These are phyloP conservation scores for Corythaeola cristata DNA, from an alignment of 2,113 vertebrate species.

Conservation along the genomic window DNA sequence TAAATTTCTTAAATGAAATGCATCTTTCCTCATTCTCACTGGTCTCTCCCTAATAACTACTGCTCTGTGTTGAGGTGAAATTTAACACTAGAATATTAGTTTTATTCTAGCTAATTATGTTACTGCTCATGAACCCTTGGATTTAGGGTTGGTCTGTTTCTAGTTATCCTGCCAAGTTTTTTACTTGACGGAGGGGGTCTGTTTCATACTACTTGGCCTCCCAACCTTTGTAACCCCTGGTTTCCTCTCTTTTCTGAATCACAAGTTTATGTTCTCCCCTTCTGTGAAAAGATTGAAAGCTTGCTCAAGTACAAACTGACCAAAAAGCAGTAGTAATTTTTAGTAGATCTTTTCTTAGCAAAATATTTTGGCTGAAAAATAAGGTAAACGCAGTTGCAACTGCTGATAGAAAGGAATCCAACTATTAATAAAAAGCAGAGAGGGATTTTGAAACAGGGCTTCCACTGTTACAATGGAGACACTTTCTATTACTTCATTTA, in stretches of 20 bases:
- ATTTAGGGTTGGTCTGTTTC: constrained; percentile 86
- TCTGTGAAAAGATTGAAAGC: constrained; percentile 84
- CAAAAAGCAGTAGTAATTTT: constrained; percentile 79
- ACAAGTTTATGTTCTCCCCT: constrained; percentile 82
- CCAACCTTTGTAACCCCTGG: constrained; percentile 86
- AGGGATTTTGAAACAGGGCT: constrained; percentile 79
- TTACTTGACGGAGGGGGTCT: constrained; percentile 84
- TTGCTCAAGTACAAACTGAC: constrained; percentile 78
- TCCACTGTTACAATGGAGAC: constrained; percentile 83
- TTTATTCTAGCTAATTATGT: constrained; percentile 87
- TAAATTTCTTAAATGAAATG: constrained; percentile 67
- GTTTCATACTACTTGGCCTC: constrained; percentile 85
- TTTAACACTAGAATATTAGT: constrained; percentile 84
- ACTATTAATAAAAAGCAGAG: constrained; percentile 87
- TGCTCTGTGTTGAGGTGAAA: constrained; percentile 79
- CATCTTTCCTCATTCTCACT: constrained; percentile 65
- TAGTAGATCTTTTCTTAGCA: constrained; percentile 82
- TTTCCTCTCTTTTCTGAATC: constrained; percentile 85
- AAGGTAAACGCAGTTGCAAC: constrained; percentile 74
- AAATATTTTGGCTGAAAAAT: constrained; percentile 81
- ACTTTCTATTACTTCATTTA: constrained; percentile 85
- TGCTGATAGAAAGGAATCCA: constrained; percentile 85
- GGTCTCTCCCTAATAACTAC: constrained; percentile 65
- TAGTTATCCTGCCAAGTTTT: constrained; percentile 86
- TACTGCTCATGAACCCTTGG: constrained; percentile 80